Conservation (phyloP, 2,888 invertebrate genomes). For the Volucella bombylans region DNA sequence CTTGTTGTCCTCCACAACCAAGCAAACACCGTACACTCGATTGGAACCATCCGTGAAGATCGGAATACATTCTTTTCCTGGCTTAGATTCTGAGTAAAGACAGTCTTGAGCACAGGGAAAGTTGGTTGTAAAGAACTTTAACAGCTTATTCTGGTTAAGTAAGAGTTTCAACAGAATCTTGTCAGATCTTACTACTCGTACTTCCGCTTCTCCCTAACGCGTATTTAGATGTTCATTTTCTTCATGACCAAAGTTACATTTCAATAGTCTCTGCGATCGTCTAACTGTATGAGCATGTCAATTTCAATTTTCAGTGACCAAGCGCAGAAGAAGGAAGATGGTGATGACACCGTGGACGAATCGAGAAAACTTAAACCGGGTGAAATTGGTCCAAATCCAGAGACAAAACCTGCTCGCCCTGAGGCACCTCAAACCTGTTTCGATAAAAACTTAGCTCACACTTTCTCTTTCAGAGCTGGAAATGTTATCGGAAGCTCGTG, state of each 20-base stretch:
- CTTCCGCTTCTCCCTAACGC: too few relatives aligned
- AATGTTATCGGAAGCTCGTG: conserved; percentile 99
- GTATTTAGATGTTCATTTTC: too few relatives aligned
- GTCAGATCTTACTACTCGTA: too few relatives aligned
- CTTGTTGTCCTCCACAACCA: too few relatives aligned
- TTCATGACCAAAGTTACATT: conserved; percentile 80
- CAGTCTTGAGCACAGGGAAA: too few relatives aligned
- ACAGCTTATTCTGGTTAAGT: too few relatives aligned
- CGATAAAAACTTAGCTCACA: background rate
- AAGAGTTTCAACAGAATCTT: too few relatives aligned
- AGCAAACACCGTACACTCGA: too few relatives aligned
- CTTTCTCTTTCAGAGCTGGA: conserved; percentile 89
- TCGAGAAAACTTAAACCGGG: conserved; percentile 98
- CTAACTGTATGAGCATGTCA: background rate
- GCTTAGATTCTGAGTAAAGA: too few relatives aligned
- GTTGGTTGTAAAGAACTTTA: too few relatives aligned
- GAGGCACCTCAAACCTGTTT: conserved; percentile 86
- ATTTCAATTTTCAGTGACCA: conserved; percentile 88
- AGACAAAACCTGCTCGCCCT: conserved; percentile 99
- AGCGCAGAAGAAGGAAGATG: conserved; percentile 97
- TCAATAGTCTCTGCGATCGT: background rate
- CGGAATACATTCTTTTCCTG: too few relatives aligned
- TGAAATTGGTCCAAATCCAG: conserved; percentile 99
- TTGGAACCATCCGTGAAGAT: too few relatives aligned
- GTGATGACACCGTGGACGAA: conserved; percentile 95